Conservation (phyloP, 2,113 vertebrate genomes). For the Zapus hudsonius region DNA sequence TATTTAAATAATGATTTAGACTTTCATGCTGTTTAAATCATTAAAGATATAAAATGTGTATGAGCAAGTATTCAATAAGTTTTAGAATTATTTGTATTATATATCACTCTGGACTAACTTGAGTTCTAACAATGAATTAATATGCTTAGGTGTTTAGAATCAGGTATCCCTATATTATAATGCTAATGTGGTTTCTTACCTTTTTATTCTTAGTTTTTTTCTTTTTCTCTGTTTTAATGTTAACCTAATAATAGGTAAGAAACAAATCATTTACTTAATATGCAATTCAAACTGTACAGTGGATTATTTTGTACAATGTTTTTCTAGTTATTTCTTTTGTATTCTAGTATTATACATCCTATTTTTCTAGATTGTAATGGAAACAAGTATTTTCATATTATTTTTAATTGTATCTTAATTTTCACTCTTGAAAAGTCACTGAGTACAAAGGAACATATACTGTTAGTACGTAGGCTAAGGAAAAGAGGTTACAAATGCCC, state of each 20-base stretch:
- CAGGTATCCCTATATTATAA: conserved; percentile 27
- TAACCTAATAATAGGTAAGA: conserved; percentile 65
- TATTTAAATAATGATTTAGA: conserved; percentile 28
- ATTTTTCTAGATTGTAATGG: conserved; percentile 27
- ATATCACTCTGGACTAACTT: conserved; percentile 23
- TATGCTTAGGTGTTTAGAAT: conserved; percentile 16
- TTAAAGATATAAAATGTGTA: not conserved
- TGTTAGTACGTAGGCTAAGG: not conserved
- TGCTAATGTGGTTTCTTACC: conserved; percentile 65
- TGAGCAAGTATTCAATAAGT: conserved; percentile 19
- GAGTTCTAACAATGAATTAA: conserved; percentile 47
- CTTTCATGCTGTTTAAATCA: not conserved
- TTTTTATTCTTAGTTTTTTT: conserved; percentile 79
- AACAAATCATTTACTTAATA: conserved; percentile 57
- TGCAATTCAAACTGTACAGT: conserved; percentile 18
- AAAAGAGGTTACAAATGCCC: not conserved
- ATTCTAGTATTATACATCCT: not conserved
- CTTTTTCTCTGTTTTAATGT: conserved; percentile 79
- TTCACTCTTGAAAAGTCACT: conserved; percentile 37
- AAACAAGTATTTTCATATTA: conserved; percentile 4
- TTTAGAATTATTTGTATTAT: not conserved
- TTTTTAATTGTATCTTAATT: conserved; percentile 39
- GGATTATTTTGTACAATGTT: conserved; percentile 43
- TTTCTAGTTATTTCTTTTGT: conserved; percentile 23
- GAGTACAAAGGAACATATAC: not conserved